phyloP scores from a whole-genome alignment of 2,113 vertebrate species.

The Aix galericulata region DNA sequence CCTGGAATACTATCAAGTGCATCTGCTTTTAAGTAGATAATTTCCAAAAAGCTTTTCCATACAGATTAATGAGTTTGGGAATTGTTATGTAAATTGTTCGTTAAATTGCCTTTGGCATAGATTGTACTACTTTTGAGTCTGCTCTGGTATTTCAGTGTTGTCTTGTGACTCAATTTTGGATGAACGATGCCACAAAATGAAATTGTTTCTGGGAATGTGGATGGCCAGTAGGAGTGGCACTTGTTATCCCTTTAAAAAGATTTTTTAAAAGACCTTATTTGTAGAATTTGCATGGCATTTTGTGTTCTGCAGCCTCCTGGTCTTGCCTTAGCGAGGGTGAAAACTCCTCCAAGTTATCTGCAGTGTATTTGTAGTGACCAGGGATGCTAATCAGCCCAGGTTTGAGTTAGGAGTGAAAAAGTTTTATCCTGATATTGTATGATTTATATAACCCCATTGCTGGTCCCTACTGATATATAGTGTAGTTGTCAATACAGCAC shows the following conservation, averaged over 20 bases:
- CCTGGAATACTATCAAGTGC: neutral
- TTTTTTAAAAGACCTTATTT: neutral
- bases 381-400: neutral
- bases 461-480: neutral
- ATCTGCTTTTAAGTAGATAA: neutral
- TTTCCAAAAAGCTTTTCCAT: neutral
- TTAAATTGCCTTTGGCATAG: neutral
- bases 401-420: neutral
- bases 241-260: neutral
- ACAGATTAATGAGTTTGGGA: conserved; percentile 9
- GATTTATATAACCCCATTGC: neutral
- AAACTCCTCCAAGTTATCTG: neutral
- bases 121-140: neutral
- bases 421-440: neutral
- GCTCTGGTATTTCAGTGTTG: neutral
- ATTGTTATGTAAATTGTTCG: conserved; percentile 47
- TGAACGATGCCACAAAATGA: neutral
- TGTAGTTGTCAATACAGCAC: neutral
- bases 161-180: neutral
- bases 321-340: fast-evolving
- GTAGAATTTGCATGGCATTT: neutral
- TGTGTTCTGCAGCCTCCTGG: neutral
- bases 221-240: neutral
- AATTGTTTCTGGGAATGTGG: neutral
- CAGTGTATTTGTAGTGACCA: fast-evolving